A percentile compares a stretch with the other conserved stretches of the same genome.
Evolutionary conservation across 2,888 invertebrate species (phyloP).

Genomic region (Pollenia griseotomentosa): DNA sequence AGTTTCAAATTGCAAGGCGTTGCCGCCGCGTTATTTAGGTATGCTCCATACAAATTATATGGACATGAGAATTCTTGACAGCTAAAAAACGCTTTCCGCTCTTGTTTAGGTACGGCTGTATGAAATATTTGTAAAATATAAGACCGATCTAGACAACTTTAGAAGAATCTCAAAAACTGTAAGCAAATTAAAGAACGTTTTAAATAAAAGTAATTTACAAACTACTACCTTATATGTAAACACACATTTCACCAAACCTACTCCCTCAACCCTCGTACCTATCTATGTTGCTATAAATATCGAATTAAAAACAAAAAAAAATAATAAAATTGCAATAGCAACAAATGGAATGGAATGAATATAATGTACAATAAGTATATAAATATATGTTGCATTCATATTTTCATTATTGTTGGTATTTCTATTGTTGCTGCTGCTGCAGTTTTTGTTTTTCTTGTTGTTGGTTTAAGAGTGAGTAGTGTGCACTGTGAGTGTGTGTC

Average conservation of each 20-base stretch:
- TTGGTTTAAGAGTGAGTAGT: slow-evolving; percentile 10
- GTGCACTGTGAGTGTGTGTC: slow-evolving; percentile 26
- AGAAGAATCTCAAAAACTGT: no score
- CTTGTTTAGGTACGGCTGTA: no score
- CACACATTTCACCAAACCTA: not conserved
- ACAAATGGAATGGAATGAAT: slow-evolving; percentile 63
- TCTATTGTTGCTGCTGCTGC: not conserved
- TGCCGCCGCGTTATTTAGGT: no score
- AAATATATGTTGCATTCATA: slow-evolving; percentile 66
- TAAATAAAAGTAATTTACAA: no score
- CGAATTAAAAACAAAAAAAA: slow-evolving; percentile 14
- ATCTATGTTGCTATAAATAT: slow-evolving; percentile 57
- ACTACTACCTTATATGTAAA: no score
- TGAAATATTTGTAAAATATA: no score
- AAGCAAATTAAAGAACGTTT: no score
- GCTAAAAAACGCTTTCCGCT: no score
- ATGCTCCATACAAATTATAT: no score
- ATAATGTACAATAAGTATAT: slow-evolving; percentile 56
- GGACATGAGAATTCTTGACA: no score
- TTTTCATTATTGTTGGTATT: slow-evolving; percentile 29
- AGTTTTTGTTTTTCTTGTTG: slow-evolving; percentile 11
- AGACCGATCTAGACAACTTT: no score
- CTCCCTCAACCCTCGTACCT: slow-evolving; percentile 26
- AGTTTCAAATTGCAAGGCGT: no score
- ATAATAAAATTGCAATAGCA: slow-evolving; percentile 60